Percentiles rank a stretch among this genome's conserved stretches.
phyloP scores from a whole-genome alignment of 1,140 invertebrate genomes.

The Chrysopa pallens region DNA sequence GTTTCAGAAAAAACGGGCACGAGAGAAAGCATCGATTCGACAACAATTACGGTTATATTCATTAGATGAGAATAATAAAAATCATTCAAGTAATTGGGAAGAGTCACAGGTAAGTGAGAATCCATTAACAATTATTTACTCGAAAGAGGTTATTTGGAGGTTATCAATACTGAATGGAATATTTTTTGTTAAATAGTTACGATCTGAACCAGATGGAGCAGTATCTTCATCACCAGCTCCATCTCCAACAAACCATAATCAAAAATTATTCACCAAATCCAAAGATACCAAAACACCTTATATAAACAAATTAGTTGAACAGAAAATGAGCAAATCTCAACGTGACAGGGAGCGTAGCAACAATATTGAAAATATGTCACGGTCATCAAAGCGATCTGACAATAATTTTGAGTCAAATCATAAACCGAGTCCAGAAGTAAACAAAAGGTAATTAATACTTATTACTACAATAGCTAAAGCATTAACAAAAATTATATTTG shows the following conservation, averaged over 20 bases:
- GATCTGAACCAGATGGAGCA: slow-evolving; percentile 41
- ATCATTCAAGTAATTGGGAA: slow-evolving; percentile 1
- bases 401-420: too few species aligned
- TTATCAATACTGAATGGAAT: not conserved
- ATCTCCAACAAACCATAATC: slow-evolving; percentile 10
- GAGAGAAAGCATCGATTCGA: slow-evolving; percentile 54
- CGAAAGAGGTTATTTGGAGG: too few species aligned
- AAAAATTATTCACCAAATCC: not conserved
- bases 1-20: slow-evolving; percentile 19
- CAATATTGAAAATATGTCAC: not conserved
- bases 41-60: slow-evolving; percentile 51
- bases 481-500: too few species aligned
- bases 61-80: slow-evolving; percentile 25
- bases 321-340: not conserved
- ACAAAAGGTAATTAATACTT: too few species aligned
- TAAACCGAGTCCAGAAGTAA: too few species aligned
- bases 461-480: too few species aligned
- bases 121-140: slow-evolving; percentile 7
- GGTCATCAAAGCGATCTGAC: not conserved
- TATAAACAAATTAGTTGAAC: not conserved
- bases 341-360: not conserved
- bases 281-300: not conserved
- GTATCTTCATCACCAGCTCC: slow-evolving; percentile 26
- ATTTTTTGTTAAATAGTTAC: slow-evolving; percentile 6
- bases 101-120: slow-evolving; percentile 3